A percentile compares a stretch with the other conserved stretches of the same genome.
Conservation (phyloP, 2,888 invertebrate genomes). For the Tenodera sinensis region DNA sequence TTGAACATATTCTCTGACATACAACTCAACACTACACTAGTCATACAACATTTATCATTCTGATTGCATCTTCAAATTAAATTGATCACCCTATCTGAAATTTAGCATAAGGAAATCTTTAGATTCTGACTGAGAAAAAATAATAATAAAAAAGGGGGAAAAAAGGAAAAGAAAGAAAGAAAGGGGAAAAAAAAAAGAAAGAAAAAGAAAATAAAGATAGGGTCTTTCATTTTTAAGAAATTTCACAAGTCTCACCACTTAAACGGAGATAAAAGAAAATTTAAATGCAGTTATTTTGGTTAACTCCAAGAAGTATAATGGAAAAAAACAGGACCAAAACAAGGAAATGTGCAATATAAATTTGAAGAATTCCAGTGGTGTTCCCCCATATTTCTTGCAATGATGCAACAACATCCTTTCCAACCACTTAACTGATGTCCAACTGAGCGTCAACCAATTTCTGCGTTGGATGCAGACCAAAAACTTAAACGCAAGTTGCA, state of each 20-base stretch:
- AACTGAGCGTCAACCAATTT: background rate
- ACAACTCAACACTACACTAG: background rate
- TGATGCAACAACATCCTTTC: background rate
- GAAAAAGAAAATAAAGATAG: background rate
- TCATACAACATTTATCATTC: background rate
- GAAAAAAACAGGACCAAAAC: background rate
- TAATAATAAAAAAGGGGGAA: no score
- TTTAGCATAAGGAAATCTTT: background rate
- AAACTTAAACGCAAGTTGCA: constrained; percentile 24
- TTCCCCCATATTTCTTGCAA: background rate
- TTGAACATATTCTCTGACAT: constrained; percentile 10
- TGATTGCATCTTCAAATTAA: background rate
- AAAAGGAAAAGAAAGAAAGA: no score
- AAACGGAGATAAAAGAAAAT: no score
- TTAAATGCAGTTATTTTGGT: background rate
- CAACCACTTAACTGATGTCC: background rate
- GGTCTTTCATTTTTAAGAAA: background rate
- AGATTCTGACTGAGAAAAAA: background rate
- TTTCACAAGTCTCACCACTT: background rate
- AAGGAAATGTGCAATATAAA: background rate
- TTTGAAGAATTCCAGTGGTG: background rate
- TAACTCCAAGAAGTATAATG: background rate
- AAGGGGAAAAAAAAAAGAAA: no score
- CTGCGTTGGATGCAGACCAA: constrained; percentile 16
- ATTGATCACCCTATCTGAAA: background rate